Conservation (phyloP, 2,888 invertebrate species). For the Buathra laborator region DNA sequence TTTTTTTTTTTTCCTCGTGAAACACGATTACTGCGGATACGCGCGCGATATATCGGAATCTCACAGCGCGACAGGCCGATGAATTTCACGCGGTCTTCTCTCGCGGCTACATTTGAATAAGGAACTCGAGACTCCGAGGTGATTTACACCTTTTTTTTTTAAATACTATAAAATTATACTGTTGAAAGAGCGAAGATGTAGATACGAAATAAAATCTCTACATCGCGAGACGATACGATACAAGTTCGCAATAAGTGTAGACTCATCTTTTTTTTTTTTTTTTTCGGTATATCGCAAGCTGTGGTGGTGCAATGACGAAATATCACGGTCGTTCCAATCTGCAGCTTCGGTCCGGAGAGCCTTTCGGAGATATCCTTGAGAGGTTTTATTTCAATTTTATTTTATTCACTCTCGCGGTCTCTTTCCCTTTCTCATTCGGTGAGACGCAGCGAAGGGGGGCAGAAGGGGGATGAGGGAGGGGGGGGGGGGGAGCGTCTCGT, state of each 20-base stretch:
- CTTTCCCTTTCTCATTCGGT: slow-evolving; percentile 16
- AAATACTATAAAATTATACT: not conserved
- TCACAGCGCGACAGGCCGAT: not conserved
- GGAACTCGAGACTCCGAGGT: not conserved
- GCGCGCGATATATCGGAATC: not conserved
- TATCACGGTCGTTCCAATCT: slow-evolving; percentile 50
- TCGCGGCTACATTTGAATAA: not conserved
- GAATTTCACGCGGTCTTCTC: not conserved
- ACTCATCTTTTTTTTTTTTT: slow-evolving; percentile 10
- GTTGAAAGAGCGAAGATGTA: not conserved
- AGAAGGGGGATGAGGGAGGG: not conserved
- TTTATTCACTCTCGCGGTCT: slow-evolving; percentile 27
- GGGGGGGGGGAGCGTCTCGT: slow-evolving; percentile 26
- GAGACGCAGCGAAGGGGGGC: slow-evolving; percentile 7
- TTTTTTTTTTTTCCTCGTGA: too few relatives aligned
- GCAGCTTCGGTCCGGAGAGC: slow-evolving; percentile 17
- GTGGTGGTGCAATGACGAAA: slow-evolving; percentile 57
- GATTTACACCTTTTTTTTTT: slow-evolving; percentile 3
- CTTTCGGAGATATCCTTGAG: slow-evolving; percentile 62
- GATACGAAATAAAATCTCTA: not conserved
- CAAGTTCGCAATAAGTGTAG: not conserved
- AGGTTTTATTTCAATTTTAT: slow-evolving; percentile 56
- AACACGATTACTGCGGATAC: too few relatives aligned
- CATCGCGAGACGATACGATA: slow-evolving; percentile 4
- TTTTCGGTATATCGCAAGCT: slow-evolving; percentile 14